Evolutionary conservation across 2,797 vertebrate species (phyloP), one percentile per base, ranked within the genome.

Genomic region (Avahi laniger): DNA sequence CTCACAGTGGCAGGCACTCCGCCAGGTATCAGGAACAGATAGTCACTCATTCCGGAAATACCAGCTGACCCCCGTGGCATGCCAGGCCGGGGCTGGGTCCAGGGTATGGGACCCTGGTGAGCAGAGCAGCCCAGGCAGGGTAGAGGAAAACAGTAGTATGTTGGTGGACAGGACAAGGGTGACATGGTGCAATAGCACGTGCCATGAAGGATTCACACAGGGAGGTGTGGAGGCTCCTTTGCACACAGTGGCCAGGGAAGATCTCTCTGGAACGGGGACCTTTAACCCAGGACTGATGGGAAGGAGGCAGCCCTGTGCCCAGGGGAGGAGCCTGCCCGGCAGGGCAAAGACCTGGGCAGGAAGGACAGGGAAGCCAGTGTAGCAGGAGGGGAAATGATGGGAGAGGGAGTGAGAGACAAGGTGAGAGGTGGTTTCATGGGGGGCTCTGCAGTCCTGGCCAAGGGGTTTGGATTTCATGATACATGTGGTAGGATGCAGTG

Each of bases 341-440:
- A 9, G 38, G 67, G n/a, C 26, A 4, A 38, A 20, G 20, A 18
- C 63, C 6, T 38, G 33, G 7, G 30, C 38, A 10, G 30, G 33
- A 50, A 7, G 33, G 63, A 50, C 35, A 3, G 9, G 26, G 61
- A 48, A 12, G 63, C 57, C n/a, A 0, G 28, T 6, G 20, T 4
- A 2, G 52, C 52, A 20, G 14, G 26, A 61, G 30, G 26, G 26
- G 0, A 4, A 5, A 9, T n/a, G 57, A 30, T 0, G 0, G 33
- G 14, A 59, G 18, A 14, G 48, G 5, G 63, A 11, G 5, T 0
- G 0, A 0, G 38, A 41, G 69, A 9, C 2, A 50, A 1, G 24
- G 13, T 1, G 15, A 43, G 2, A 1, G 38, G n/a, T 26, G 7
- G 41, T 38, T 24, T 13, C 20, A 0, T 1, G 5, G 8, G 17